Evolutionary conservation across 1,140 invertebrate species (phyloP).

Genomic region (Drosophila erecta): DNA sequence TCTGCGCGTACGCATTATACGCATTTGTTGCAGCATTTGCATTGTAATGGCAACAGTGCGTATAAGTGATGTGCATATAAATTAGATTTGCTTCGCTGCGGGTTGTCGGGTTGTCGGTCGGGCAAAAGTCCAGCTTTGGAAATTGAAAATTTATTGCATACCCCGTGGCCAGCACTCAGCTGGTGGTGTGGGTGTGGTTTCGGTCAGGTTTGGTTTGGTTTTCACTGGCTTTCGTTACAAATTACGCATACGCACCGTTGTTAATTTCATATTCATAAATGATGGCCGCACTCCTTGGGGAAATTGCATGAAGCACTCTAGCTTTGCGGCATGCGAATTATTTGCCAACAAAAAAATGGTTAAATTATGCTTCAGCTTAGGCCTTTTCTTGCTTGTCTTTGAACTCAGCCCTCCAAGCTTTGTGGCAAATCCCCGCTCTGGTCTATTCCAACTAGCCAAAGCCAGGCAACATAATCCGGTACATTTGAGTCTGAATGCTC

Average conservation of each 20-base stretch:
- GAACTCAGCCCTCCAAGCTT: constrained; percentile 37
- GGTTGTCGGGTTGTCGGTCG: constrained; percentile 26
- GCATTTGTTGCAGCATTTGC: constrained; percentile 64
- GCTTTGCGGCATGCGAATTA: constrained; percentile 25
- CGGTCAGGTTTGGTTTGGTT: background rate
- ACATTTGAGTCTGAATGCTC: constrained; percentile 62
- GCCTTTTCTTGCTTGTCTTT: constrained; percentile 36
- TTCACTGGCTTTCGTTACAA: constrained; percentile 34
- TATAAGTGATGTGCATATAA: constrained; percentile 79
- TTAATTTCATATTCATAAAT: constrained; percentile 78
- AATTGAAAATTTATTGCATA: constrained; percentile 77
- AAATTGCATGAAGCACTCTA: constrained; percentile 51
- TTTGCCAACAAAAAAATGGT: constrained; percentile 24
- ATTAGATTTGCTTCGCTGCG: constrained; percentile 69
- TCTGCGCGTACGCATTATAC: constrained; percentile 26
- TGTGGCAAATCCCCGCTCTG: constrained; percentile 34
- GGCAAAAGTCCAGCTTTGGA: constrained; percentile 43
- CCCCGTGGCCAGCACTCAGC: constrained; percentile 4
- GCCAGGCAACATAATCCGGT: constrained; percentile 38
- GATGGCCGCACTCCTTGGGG: constrained; percentile 39
- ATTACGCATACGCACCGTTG: constrained; percentile 77
- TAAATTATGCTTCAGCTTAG: constrained; percentile 31
- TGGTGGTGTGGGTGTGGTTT: constrained; percentile 2
- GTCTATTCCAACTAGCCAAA: constrained; percentile 33
- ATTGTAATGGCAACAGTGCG: constrained; percentile 70